Evolutionary conservation across 1,140 invertebrate species (phyloP).

Genomic region (Hydropsyche tenuis): DNA sequence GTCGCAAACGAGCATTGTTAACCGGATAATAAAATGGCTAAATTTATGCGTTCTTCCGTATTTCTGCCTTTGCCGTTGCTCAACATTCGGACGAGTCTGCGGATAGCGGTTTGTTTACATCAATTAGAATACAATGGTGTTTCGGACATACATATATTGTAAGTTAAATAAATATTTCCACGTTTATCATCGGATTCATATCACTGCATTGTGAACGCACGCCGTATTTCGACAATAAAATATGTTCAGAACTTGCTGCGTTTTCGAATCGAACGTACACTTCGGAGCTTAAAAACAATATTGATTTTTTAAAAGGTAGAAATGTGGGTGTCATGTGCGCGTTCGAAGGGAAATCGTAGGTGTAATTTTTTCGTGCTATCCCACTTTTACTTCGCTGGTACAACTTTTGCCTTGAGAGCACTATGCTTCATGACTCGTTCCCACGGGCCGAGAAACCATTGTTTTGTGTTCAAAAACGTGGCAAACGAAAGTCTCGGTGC

Average conservation of each 20-base stretch:
- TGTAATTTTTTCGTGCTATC: slow-evolving; percentile 8
- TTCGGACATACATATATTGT: background rate
- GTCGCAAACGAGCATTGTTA: no score
- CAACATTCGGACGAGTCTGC: background rate
- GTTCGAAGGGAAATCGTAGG: slow-evolving; percentile 11
- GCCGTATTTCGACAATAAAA: no score
- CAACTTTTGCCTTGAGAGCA: slow-evolving; percentile 26
- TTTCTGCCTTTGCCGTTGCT: no score
- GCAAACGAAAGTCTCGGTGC: slow-evolving; percentile 29
- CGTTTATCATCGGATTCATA: background rate
- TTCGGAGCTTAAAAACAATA: no score
- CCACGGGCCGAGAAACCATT: slow-evolving; percentile 9
- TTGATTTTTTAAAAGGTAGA: no score
- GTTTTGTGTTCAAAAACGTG: slow-evolving; percentile 34
- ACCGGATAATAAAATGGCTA: background rate
- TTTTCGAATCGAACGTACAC: no score
- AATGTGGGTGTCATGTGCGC: background rate
- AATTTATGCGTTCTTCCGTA: background rate
- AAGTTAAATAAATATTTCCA: background rate
- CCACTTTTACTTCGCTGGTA: slow-evolving; percentile 16
- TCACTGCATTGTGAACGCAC: no score
- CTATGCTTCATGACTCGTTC: slow-evolving; percentile 20
- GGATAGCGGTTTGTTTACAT: slow-evolving; percentile 33
- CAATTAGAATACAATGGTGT: slow-evolving; percentile 36
- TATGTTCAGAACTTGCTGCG: no score